Evolutionary conservation across 1,140 invertebrate species (phyloP).

Genomic region (Doryteuthis pealeii): DNA sequence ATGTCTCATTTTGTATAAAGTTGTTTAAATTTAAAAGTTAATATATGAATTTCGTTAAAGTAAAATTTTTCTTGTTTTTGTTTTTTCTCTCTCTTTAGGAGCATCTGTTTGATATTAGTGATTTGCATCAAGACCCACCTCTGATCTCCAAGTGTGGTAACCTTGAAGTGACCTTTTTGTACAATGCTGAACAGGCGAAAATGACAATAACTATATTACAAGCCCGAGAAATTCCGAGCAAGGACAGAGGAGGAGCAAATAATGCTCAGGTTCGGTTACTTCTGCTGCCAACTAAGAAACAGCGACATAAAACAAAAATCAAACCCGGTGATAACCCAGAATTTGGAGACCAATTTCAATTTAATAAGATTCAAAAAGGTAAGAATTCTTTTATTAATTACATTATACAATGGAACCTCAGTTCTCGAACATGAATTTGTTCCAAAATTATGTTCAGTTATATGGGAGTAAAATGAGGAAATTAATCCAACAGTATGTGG

Average conservation of each 20-base stretch:
- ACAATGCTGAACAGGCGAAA: slow-evolving; percentile 83
- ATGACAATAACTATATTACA: slow-evolving; percentile 89
- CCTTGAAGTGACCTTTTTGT: slow-evolving; percentile 83
- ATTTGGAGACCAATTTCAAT: slow-evolving; percentile 88
- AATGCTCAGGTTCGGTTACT: slow-evolving; percentile 84
- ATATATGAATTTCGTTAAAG: neutral
- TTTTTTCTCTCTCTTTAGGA: slow-evolving; percentile 48
- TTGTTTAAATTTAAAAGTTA: neutral
- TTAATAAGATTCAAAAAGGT: slow-evolving; percentile 88
- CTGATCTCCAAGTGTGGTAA: slow-evolving; percentile 70
- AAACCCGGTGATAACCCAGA: slow-evolving; percentile 84
- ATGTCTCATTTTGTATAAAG: neutral
- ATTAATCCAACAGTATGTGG: no score
- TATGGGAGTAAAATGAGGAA: no score
- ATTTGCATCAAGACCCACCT: slow-evolving; percentile 57
- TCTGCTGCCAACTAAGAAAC: slow-evolving; percentile 85
- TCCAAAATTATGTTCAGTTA: no score
- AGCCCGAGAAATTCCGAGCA: slow-evolving; percentile 76
- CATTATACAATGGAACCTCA: neutral
- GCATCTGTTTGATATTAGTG: slow-evolving; percentile 63
- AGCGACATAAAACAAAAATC: slow-evolving; percentile 90
- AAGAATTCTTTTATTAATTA: slow-evolving; percentile 37
- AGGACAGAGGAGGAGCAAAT: slow-evolving; percentile 74
- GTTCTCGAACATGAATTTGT: no score
- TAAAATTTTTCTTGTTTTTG: no score